Evolutionary conservation across 2,888 invertebrate genomes (phyloP).

Genomic region (Macropis europaea): DNA sequence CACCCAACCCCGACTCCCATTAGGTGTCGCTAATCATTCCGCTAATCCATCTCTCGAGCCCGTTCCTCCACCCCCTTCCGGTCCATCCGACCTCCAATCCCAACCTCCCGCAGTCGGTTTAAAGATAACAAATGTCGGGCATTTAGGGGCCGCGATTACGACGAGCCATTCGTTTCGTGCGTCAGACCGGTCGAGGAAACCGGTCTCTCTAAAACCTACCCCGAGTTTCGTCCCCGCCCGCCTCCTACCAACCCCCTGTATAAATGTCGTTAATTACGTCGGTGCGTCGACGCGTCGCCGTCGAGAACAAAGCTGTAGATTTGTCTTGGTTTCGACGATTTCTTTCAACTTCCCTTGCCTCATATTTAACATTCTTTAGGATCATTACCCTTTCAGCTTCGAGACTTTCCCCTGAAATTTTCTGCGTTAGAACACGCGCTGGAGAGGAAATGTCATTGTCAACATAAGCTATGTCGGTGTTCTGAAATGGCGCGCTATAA

Average conservation of each 20-base stretch:
- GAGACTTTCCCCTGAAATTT: neutral
- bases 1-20: slow-evolving; percentile 44
- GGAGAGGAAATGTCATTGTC: no score
- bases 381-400: no score
- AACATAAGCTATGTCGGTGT: no score
- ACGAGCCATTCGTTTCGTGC: slow-evolving; percentile 65
- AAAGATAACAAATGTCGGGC: slow-evolving; percentile 74
- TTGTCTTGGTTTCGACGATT: slow-evolving; percentile 7
- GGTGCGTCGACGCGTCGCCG: slow-evolving; percentile 37
- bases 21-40: slow-evolving; percentile 68
- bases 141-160: slow-evolving; percentile 69
- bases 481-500: no score
- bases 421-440: no score
- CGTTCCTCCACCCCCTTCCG: slow-evolving; percentile 16
- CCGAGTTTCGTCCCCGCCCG: neutral
- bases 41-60: slow-evolving; percentile 57
- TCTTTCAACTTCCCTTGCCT: no score
- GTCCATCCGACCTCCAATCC: slow-evolving; percentile 29
- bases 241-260: slow-evolving; percentile 1
- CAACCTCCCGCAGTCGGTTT: slow-evolving; percentile 58
- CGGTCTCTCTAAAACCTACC: slow-evolving; percentile 19
- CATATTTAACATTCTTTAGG: no score
- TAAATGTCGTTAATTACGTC: slow-evolving; percentile 50
- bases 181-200: slow-evolving; percentile 36
- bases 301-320: neutral